phyloP scores from a whole-genome alignment of 2,113 vertebrate species.

The Chloropsis cyanopogon region DNA sequence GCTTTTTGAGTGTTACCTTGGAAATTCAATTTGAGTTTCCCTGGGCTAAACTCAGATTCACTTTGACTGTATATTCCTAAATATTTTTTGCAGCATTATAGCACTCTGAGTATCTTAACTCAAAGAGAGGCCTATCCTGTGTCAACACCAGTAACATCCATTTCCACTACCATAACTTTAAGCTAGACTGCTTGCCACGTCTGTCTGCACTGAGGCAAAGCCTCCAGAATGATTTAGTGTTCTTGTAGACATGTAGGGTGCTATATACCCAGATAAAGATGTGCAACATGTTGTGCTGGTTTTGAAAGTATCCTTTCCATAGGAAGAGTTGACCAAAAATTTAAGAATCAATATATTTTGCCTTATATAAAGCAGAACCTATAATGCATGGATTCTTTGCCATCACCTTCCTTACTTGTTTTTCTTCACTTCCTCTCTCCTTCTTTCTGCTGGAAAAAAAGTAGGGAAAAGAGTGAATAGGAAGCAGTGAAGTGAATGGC shows the following conservation, averaged over 20 bases:
- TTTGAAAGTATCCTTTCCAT: neutral
- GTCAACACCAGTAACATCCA: neutral
- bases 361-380: neutral
- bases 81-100: neutral
- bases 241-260: neutral
- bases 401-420: neutral
- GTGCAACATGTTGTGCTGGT: neutral
- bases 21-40: neutral
- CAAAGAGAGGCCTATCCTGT: neutral
- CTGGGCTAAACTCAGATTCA: neutral
- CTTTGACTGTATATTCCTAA: neutral
- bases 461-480: neutral
- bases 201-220: neutral
- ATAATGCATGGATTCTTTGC: neutral
- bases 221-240: neutral
- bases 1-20: neutral
- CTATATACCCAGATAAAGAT: neutral
- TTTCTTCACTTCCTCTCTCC: neutral
- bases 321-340: neutral
- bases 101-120: neutral
- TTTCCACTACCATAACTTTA: neutral
- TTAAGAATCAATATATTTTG: neutral
- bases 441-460: neutral
- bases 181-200: neutral
- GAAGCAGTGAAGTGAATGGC: neutral